Percentiles rank a stretch among this genome's conserved stretches.
Evolutionary conservation across 1,140 invertebrate genomes (phyloP).

Genomic region (Proales similis): DNA sequence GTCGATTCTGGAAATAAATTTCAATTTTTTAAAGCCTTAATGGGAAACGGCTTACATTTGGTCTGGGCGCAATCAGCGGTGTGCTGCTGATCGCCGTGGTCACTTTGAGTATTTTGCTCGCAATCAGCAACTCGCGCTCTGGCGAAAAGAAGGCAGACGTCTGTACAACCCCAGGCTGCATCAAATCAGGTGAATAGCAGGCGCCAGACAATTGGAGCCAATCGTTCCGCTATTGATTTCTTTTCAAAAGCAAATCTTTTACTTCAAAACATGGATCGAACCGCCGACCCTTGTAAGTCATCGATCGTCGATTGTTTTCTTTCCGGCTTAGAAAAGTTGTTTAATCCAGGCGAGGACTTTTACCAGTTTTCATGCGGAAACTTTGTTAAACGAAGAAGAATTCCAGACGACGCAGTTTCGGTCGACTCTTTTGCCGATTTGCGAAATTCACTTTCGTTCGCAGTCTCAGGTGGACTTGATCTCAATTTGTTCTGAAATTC

Average conservation of each 20-base stretch:
- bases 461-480: conserved; percentile 33
- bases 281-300: conserved; percentile 3
- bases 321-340: neutral
- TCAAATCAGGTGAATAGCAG: conserved; percentile 3
- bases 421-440: conserved; percentile 33
- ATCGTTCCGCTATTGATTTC: too few relatives aligned
- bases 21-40: too few relatives aligned
- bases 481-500: too few relatives aligned
- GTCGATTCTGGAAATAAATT: too few relatives aligned
- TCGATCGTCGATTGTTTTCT: neutral
- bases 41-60: too few relatives aligned
- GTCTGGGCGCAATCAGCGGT: too few relatives aligned
- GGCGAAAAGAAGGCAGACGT: conserved; percentile 1
- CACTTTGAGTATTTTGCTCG: too few relatives aligned
- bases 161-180: conserved; percentile 7
- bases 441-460: conserved; percentile 9
- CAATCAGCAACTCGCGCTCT: too few relatives aligned
- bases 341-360: conserved; percentile 11
- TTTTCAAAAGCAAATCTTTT: neutral
- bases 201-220: neutral
- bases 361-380: conserved; percentile 25
- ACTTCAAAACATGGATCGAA: conserved; percentile 23
- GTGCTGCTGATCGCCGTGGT: too few relatives aligned
- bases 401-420: conserved; percentile 16
- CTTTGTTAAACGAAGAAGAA: conserved; percentile 13